These are phyloP conservation scores for Pheucticus melanocephalus DNA, from an alignment of 2,113 vertebrate species.

Conservation along the genomic window DNA sequence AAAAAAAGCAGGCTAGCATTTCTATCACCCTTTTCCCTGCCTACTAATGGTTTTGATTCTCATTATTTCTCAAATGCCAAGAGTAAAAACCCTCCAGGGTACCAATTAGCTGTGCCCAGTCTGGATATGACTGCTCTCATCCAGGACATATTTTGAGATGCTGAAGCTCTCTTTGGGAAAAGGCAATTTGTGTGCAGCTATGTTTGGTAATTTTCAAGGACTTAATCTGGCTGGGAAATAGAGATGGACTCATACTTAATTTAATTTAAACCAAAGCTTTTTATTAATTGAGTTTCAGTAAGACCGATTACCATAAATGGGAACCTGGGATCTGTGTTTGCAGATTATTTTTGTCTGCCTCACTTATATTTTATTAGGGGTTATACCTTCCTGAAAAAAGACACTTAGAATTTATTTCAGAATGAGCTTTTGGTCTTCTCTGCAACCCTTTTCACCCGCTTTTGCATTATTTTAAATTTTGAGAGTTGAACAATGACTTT, in stretches of 20 bases:
- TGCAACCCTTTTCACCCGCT: background rate
- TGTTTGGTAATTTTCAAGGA: constrained; percentile 53
- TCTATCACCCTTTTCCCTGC: background rate
- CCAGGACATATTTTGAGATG: constrained; percentile 41
- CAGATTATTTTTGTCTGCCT: background rate
- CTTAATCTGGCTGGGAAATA: constrained; percentile 13
- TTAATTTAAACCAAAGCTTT: constrained; percentile 60
- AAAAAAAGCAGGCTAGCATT: constrained; percentile 2
- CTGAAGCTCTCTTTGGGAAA: constrained; percentile 65
- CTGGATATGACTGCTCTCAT: constrained; percentile 17
- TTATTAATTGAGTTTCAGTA: constrained; percentile 47
- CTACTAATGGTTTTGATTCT: constrained; percentile 56
- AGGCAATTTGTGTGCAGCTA: constrained; percentile 73
- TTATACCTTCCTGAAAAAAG: background rate
- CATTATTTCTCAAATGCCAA: constrained; percentile 66
- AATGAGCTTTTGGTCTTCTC: background rate
- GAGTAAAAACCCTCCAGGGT: constrained; percentile 58
- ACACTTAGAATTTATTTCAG: background rate
- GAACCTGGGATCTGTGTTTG: constrained; percentile 9
- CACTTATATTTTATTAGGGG: background rate
- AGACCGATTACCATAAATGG: constrained; percentile 1
- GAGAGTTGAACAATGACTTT: background rate
- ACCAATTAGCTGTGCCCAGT: constrained; percentile 65
- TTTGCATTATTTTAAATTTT: background rate
- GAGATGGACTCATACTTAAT: constrained; percentile 32